A percentile compares a stretch with the other conserved stretches of the same genome.
Evolutionary conservation across 2,113 vertebrate genomes (phyloP).

Genomic region (Thymallus thymallus): DNA sequence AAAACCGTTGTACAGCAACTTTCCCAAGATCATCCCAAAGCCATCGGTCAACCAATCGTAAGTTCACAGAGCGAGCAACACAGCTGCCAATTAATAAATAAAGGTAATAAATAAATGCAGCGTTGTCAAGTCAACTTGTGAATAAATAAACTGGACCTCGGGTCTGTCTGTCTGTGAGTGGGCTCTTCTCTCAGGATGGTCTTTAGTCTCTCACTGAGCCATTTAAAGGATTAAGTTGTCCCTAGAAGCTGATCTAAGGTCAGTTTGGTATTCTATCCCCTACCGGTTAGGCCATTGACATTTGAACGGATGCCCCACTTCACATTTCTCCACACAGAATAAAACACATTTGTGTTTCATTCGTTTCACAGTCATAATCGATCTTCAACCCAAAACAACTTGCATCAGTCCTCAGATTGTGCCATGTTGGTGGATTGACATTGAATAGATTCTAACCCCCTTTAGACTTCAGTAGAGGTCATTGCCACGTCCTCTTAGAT

Average conservation of each 20-base stretch:
- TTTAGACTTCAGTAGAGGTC: background rate
- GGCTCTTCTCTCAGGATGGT: conserved; percentile 29
- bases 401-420: background rate
- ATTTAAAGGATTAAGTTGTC: background rate
- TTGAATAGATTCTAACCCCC: background rate
- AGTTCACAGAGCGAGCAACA: conserved; percentile 46
- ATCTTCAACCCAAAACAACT: background rate
- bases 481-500: background rate
- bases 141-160: conserved; percentile 71
- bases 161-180: conserved; percentile 47
- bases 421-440: background rate
- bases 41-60: conserved; percentile 38
- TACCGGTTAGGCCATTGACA: background rate
- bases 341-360: background rate
- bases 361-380: background rate
- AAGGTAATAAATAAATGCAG: conserved; percentile 72
- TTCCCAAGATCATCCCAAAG: conserved; percentile 14
- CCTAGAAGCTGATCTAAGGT: conserved; percentile 5
- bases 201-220: conserved; percentile 7
- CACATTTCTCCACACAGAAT: background rate
- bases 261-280: conserved; percentile 17
- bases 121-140: conserved; percentile 51
- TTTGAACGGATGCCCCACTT: conserved; percentile 15
- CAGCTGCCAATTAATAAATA: conserved; percentile 75
- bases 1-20: conserved; percentile 42